Evolutionary conservation across 2,888 invertebrate genomes (phyloP).

Genomic region (Lasioglossum oenotherae): DNA sequence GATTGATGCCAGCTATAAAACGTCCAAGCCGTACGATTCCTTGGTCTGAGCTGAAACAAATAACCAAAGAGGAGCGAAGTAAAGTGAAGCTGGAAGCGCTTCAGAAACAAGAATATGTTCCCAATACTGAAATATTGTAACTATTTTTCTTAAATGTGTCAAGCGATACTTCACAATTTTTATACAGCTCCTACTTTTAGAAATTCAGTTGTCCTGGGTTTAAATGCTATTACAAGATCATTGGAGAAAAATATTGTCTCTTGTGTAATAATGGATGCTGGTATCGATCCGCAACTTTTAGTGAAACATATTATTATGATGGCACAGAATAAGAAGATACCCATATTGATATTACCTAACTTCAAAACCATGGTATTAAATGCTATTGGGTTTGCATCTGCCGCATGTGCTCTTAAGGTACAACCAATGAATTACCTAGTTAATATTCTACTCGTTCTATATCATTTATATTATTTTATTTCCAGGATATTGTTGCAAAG

Average conservation of each 20-base stretch:
- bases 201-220: slow-evolving; percentile 74
- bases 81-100: slow-evolving; percentile 63
- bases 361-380: slow-evolving; percentile 75
- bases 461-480: slow-evolving; percentile 34
- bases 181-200: slow-evolving; percentile 60
- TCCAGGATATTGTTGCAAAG: slow-evolving; percentile 67
- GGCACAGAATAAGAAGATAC: slow-evolving; percentile 77
- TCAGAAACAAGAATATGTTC: slow-evolving; percentile 28
- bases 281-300: slow-evolving; percentile 75
- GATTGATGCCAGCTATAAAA: slow-evolving; percentile 73
- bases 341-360: slow-evolving; percentile 77
- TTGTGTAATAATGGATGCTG: slow-evolving; percentile 78
- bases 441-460: slow-evolving; percentile 2
- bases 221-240: slow-evolving; percentile 79
- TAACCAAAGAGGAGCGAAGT: slow-evolving; percentile 75
- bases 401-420: slow-evolving; percentile 79
- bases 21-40: slow-evolving; percentile 60
- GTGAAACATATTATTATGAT: slow-evolving; percentile 79
- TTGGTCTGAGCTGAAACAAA: slow-evolving; percentile 73
- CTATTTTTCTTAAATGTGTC: slow-evolving; percentile 8
- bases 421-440: slow-evolving; percentile 15
- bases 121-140: slow-evolving; percentile 59
- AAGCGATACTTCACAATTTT: neutral
- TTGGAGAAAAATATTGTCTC: slow-evolving; percentile 77
- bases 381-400: slow-evolving; percentile 75